Percentiles rank a stretch among this genome's conserved stretches.
Evolutionary conservation across 1,140 invertebrate species (phyloP).

Genomic region (Hycleus cichorii): DNA sequence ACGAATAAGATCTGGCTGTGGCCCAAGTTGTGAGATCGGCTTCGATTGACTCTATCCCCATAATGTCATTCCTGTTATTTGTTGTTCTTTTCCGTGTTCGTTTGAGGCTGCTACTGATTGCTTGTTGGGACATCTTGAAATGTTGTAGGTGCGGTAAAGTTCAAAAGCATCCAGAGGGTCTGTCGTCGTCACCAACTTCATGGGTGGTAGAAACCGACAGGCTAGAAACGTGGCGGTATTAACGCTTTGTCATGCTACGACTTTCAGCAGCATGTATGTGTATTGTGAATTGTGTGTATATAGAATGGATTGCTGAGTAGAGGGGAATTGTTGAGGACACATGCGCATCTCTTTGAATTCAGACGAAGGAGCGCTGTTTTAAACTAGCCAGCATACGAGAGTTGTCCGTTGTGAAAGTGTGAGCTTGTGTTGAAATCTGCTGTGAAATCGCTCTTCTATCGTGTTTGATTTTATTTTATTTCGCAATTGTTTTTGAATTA

Average conservation of each 20-base stretch:
- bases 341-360: slow-evolving; percentile 16
- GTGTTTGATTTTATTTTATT: slow-evolving; percentile 7
- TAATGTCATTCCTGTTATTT: slow-evolving; percentile 23
- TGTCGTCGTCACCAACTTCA: slow-evolving; percentile 45
- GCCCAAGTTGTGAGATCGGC: not conserved
- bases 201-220: slow-evolving; percentile 45
- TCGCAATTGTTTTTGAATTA: slow-evolving; percentile 3
- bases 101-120: slow-evolving; percentile 33
- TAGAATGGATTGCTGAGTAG: not conserved
- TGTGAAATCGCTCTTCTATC: not conserved
- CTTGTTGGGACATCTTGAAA: slow-evolving; percentile 8
- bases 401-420: slow-evolving; percentile 31
- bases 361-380: slow-evolving; percentile 8
- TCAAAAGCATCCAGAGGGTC: slow-evolving; percentile 38
- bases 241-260: slow-evolving; percentile 37
- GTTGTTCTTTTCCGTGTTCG: slow-evolving; percentile 28
- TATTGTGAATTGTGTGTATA: not conserved
- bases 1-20: slow-evolving; percentile 27
- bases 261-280: slow-evolving; percentile 3
- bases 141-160: slow-evolving; percentile 28
- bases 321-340: not conserved
- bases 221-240: slow-evolving; percentile 37
- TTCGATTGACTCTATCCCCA: slow-evolving; percentile 1
- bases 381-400: slow-evolving; percentile 3
- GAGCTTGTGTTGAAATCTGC: not conserved